Evolutionary conservation across 2,888 invertebrate species (phyloP), one percentile per base, ranked within the genome.

Genomic region (Torymus tubicola): DNA sequence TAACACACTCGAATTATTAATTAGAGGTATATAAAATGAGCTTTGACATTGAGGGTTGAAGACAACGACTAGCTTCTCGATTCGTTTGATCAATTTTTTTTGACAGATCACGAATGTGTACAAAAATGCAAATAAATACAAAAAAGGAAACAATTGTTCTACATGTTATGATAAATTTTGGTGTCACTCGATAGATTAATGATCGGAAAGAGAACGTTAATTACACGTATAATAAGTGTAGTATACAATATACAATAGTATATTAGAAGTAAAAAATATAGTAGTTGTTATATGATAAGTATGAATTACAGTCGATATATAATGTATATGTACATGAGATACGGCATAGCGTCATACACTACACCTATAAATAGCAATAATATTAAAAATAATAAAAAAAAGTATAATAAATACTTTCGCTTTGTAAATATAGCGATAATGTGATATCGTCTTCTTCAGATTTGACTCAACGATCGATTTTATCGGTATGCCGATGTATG

Each of bases 41-140:
- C 14, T 83, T 61, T 83, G 82, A 84, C 80, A 84, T 82, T 81
- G 82, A 82, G 81, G 82, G 82, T 31, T 81, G 84, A 82, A 70
- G 79, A 82, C 85, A 84, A 83, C 86, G 87, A 86, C 87, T 87
- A 86, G 86, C 85, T 85, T 88, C 86, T 87, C 82, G 83, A 82
- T 87, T 88, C 85, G 86, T 86, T 87, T 85, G 73, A 83, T 84
- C 83, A 83, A 85, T 82, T 83, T 76, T 42, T 69, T 14, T 18
- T n/a, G 55, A 31, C n/a, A 53, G 14, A 5, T 60, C 31, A 31
- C 31, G 31, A 31, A 31, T 31, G 31, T 31, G 31, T 31, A 31
- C 31, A 31, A 31, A 31, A 31, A 31, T 31, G 31, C 31, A 31
- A 31, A 31, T 31, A 31, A 31, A 31, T 31, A 31, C 31, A 31